Evolutionary conservation across 2,888 invertebrate species (phyloP).

Genomic region (Sicus ferrugineus): DNA sequence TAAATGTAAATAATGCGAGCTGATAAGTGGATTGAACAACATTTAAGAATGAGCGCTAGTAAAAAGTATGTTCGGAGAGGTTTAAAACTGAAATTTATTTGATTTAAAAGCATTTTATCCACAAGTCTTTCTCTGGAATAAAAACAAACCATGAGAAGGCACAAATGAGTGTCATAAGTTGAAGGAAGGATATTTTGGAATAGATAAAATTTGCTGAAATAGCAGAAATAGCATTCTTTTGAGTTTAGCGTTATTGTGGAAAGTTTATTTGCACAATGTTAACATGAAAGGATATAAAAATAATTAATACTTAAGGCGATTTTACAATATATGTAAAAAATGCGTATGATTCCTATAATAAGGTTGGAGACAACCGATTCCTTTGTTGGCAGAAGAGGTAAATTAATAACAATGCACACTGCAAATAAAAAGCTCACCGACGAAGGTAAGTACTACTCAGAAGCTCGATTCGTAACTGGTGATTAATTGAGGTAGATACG

Average conservation of each 20-base stretch:
- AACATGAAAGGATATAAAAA: background rate
- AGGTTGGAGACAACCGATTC: conserved; percentile 48
- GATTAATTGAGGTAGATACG: too few relatives aligned
- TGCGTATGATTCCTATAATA: conserved; percentile 58
- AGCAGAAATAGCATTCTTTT: too few relatives aligned
- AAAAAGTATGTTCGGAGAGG: conserved; percentile 12
- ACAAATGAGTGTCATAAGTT: background rate
- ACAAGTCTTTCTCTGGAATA: too few relatives aligned
- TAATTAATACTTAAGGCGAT: background rate
- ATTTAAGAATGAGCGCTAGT: conserved; percentile 20
- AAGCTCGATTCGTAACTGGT: too few relatives aligned
- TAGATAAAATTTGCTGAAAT: too few relatives aligned
- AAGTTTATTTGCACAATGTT: background rate
- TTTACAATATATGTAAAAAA: conserved; percentile 36
- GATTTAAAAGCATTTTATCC: background rate
- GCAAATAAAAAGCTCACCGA: too few relatives aligned
- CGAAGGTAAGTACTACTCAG: too few relatives aligned
- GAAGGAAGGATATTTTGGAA: too few relatives aligned
- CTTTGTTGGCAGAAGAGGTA: conserved; percentile 46
- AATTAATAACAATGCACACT: too few relatives aligned
- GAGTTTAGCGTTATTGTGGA: too few relatives aligned
- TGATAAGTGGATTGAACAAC: conserved; percentile 44
- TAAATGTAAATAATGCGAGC: conserved; percentile 46
- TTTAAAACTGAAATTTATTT: conserved; percentile 1
- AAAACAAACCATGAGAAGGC: conserved; percentile 6